phyloP scores from a whole-genome alignment of 2,797 vertebrate species.

The Sebastes baramenuke region DNA sequence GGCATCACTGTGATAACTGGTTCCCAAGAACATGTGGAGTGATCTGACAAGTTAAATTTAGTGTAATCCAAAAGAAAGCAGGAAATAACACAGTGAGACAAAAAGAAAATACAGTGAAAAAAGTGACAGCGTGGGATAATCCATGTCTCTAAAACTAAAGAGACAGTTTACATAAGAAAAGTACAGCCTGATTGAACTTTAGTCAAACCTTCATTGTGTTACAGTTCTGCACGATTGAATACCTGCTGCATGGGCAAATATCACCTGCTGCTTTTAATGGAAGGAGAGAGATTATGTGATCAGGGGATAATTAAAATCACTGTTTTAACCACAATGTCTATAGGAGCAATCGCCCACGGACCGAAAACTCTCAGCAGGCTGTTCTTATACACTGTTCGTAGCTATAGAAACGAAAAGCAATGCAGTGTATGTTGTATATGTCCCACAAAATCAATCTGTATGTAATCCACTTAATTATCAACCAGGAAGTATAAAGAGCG shows the following conservation, averaged over 20 bases:
- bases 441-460: no score
- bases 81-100: neutral
- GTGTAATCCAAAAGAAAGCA: neutral
- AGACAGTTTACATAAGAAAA: neutral
- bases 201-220: neutral
- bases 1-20: slow-evolving; percentile 4
- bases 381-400: neutral
- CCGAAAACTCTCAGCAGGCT: neutral
- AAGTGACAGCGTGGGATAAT: neutral
- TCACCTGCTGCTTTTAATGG: neutral
- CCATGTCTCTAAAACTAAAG: neutral
- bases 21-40: slow-evolving; percentile 6
- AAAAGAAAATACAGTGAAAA: neutral
- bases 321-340: neutral
- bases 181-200: neutral
- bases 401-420: neutral
- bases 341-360: neutral
- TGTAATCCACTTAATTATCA: no score
- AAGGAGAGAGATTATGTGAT: neutral
- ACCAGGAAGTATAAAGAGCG: no score
- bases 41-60: slow-evolving; percentile 13
- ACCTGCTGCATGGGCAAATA: neutral
- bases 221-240: neutral
- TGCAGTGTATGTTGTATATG: neutral
- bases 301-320: neutral